Evolutionary conservation across 1,140 invertebrate species (phyloP), one percentile per base, ranked within the genome.

Genomic region (Reticulitermes speratus): DNA sequence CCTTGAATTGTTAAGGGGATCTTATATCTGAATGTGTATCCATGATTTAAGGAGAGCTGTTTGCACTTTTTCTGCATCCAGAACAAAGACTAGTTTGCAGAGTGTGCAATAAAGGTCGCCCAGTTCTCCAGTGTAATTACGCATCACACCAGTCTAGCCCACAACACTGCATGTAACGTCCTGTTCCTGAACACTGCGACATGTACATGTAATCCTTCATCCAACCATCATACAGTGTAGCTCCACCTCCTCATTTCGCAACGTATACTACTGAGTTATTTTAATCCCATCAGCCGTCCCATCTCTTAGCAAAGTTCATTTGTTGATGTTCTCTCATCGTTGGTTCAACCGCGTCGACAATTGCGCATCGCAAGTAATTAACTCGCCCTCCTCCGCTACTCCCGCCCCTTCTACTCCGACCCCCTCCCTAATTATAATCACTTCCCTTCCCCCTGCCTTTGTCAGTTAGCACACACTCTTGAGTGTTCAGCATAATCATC

Each of bases 331-430:
- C 48, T 21, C 38, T 59, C 25, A n/a, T 59, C 82, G 82, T 48
- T 44, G 44, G 82, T 44, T 30, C 30, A 84, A 84, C 84, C 84
- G 84, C 84, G 84, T 48, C 84, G 84, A 84, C 84, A 84, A 84
- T 84, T 84, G 84, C 84, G 38, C 84, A 84, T 84, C 84, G 84
- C 84, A 59, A 84, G 84, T 84, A 55, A 84, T 84, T 84, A 84
- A 84, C 45, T 84, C 59, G 30, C n/a, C 84, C 84, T n/a, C 83
- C 48, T 38, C 52, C 44, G 1, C 25, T 84, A 30, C 30, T 11
- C n/a, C 84, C 45, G n/a, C 21, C 52, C 45, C 84, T 2, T 45
- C 23, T 84, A 25, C 14, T 82, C 44, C 81, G 30, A 38, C 82
- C 44, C 44, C 82, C 6, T 44, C 38, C 82, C 32, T 83, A 75